phyloP scores from a whole-genome alignment of 2,888 invertebrate species.

The Chrysopilus asiliformis region DNA sequence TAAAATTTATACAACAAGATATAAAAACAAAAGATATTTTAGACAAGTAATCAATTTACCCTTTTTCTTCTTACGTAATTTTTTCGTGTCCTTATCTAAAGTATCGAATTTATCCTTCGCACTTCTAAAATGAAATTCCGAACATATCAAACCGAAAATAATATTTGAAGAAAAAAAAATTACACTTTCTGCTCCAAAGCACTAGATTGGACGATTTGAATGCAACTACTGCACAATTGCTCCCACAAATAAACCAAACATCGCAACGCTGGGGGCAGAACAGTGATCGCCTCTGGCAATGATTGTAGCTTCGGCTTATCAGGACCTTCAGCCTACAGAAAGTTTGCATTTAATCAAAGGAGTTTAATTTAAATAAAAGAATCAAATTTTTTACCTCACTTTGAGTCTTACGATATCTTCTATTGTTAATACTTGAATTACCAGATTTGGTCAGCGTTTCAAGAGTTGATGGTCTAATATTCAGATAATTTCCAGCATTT shows the following conservation, averaged over 20 bases:
- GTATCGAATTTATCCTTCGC: conserved; percentile 17
- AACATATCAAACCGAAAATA: too few relatives aligned
- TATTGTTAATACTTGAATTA: conserved; percentile 62
- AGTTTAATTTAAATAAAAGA: not conserved
- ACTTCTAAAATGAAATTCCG: conserved; percentile 1
- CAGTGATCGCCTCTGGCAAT: conserved; percentile 44
- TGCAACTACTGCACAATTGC: conserved; percentile 54
- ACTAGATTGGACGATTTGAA: conserved; percentile 43
- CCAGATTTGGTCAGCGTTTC: conserved; percentile 66
- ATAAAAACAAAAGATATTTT: not conserved
- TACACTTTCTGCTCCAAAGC: conserved; percentile 26
- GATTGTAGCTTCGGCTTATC: conserved; percentile 31
- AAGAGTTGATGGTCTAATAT: conserved; percentile 63
- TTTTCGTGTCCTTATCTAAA: conserved; percentile 28
- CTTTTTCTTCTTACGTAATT: conserved; percentile 30
- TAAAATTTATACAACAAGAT: not conserved
- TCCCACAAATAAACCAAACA: conserved; percentile 86
- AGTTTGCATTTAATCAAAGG: not conserved
- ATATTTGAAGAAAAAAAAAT: conserved; percentile 1
- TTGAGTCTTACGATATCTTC: conserved; percentile 41
- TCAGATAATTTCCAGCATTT: conserved; percentile 56
- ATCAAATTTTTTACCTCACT: conserved; percentile 13
- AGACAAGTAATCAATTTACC: conserved; percentile 13
- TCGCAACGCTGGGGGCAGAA: conserved; percentile 75
- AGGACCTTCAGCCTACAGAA: conserved; percentile 10